phyloP scores from a whole-genome alignment of 2,888 invertebrate species.

The Cinara cedri region DNA sequence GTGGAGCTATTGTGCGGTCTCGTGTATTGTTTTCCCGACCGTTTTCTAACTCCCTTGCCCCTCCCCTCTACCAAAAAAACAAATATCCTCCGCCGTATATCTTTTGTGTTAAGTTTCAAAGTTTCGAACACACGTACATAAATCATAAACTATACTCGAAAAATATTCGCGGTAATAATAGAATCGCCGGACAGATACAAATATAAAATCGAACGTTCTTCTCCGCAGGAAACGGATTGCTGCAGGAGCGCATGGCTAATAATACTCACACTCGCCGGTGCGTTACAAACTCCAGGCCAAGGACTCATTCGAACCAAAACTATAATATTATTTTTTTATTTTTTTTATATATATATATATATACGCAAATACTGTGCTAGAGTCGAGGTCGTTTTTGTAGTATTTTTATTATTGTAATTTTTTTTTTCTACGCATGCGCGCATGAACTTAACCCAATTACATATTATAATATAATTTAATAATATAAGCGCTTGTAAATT shows the following conservation, averaged over 20 bases:
- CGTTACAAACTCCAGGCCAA: constrained; percentile 43
- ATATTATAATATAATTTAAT: too few relatives aligned
- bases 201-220: background rate
- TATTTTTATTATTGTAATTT: constrained; percentile 19
- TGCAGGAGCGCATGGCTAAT: background rate
- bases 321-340: too few relatives aligned
- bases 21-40: too few relatives aligned
- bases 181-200: too few relatives aligned
- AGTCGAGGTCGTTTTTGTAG: constrained; percentile 45
- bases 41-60: too few relatives aligned
- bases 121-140: too few relatives aligned
- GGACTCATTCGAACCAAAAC: constrained; percentile 52
- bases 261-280: background rate
- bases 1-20: too few relatives aligned
- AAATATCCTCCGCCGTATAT: too few relatives aligned
- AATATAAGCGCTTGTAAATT: background rate
- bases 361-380: background rate
- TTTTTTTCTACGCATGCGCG: constrained; percentile 24
- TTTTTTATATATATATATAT: too few relatives aligned
- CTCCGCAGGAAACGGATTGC: constrained; percentile 42
- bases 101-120: background rate
- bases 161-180: too few relatives aligned
- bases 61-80: too few relatives aligned
- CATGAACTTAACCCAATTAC: constrained; percentile 49
- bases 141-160: too few relatives aligned